A percentile compares a stretch with the other conserved stretches of the same genome.
Evolutionary conservation across 1,140 invertebrate genomes (phyloP).

Genomic region (Globodera rostochiensis): DNA sequence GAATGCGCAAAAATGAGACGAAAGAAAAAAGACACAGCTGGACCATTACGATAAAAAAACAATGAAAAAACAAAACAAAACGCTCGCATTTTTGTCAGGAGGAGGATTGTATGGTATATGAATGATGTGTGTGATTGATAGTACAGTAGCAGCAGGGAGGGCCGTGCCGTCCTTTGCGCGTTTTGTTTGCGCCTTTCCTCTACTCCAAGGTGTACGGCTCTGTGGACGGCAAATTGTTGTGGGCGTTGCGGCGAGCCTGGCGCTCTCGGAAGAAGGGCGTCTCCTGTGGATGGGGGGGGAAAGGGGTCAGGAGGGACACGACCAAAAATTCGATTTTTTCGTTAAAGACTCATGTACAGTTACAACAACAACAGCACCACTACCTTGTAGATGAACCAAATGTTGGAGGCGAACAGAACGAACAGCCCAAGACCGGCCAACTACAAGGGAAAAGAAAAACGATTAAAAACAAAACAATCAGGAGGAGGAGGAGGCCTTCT

Average conservation of each 20-base stretch:
- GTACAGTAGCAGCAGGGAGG: not conserved
- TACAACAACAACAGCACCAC: not conserved
- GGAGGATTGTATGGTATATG: not conserved
- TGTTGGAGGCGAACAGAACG: constrained; percentile 48
- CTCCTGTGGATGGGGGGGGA: constrained; percentile 18
- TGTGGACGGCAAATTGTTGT: constrained; percentile 31
- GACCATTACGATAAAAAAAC: too few species aligned
- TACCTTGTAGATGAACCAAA: constrained; percentile 57
- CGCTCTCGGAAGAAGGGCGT: constrained; percentile 47
- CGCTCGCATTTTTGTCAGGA: too few species aligned
- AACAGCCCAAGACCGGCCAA: constrained; percentile 49
- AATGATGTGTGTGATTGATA: not conserved
- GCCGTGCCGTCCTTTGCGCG: too few species aligned
- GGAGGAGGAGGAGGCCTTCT: too few species aligned
- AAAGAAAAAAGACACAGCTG: not conserved
- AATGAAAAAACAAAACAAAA: too few species aligned
- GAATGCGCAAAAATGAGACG: constrained; percentile 8
- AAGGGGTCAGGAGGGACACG: too few species aligned
- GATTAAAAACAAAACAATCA: constrained; percentile 3
- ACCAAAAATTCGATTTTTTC: too few species aligned
- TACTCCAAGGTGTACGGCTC: constrained; percentile 42
- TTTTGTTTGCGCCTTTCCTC: too few species aligned
- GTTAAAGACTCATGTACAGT: too few species aligned
- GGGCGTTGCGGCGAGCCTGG: constrained; percentile 23
- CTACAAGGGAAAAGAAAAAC: constrained; percentile 37